These are phyloP conservation scores for Passer montanus DNA, from an alignment of 2,113 vertebrate species.

Conservation along the genomic window DNA sequence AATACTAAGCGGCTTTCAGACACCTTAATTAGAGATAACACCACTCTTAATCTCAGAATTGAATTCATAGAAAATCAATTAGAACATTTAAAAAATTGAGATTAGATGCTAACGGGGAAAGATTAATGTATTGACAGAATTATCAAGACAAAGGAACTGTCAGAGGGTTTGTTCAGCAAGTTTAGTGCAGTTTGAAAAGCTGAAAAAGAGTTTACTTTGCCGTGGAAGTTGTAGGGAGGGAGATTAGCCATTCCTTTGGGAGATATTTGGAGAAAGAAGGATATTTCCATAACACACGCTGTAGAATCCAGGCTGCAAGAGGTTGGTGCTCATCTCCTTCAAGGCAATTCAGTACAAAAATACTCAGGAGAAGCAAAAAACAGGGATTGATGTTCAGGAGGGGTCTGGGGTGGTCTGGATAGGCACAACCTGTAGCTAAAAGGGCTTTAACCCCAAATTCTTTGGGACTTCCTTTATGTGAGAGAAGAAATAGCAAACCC, in stretches of 20 bases:
- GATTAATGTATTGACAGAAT: constrained; percentile 41
- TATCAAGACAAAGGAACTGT: not conserved
- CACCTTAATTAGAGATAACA: constrained; percentile 58
- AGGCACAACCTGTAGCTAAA: not conserved
- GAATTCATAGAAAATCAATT: constrained; percentile 64
- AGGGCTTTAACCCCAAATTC: not conserved
- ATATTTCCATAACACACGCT: not conserved
- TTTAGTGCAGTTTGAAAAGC: not conserved
- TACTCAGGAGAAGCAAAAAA: not conserved
- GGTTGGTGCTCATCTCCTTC: not conserved
- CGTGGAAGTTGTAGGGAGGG: not conserved
- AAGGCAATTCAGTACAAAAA: not conserved
- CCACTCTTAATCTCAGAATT: constrained; percentile 10
- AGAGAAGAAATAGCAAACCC: not conserved
- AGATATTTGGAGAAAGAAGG: not conserved
- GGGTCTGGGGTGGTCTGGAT: not conserved
- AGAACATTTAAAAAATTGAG: constrained; percentile 46
- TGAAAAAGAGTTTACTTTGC: not conserved
- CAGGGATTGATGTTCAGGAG: rapidly evolving
- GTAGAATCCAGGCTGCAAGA: not conserved
- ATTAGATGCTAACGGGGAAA: constrained; percentile 33
- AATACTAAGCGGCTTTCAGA: constrained; percentile 41
- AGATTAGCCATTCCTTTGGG: not conserved
- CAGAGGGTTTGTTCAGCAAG: not conserved
- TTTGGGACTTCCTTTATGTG: rapidly evolving